Percentiles rank a stretch among this genome's conserved stretches.
Evolutionary conservation across 2,113 vertebrate species (phyloP).

Genomic region (Campylomormyrus tamandua): DNA sequence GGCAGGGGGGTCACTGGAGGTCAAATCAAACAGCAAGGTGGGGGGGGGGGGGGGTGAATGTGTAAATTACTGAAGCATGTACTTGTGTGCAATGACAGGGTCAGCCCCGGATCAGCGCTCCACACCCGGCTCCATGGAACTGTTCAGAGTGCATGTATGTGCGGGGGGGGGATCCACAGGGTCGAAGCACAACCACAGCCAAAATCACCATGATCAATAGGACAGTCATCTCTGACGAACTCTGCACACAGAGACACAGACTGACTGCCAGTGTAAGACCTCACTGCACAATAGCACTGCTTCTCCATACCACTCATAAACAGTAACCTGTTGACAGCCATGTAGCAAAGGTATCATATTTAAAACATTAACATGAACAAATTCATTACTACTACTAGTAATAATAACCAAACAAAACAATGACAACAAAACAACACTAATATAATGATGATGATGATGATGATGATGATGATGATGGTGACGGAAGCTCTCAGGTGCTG

Average conservation of each 20-base stretch:
- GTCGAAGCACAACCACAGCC: background rate
- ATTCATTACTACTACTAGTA: background rate
- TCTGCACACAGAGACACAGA: background rate
- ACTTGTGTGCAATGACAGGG: background rate
- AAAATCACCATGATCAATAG: background rate
- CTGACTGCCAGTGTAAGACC: background rate
- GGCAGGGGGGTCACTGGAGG: background rate
- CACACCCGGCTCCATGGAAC: background rate
- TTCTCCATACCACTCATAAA: background rate
- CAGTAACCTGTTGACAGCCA: background rate
- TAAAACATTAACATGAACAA: background rate
- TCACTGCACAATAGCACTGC: background rate
- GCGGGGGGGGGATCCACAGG: background rate
- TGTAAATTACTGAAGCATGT: background rate
- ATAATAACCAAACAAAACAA: background rate
- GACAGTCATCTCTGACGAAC: background rate
- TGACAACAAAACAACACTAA: background rate
- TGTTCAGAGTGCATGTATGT: background rate
- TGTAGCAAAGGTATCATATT: background rate
- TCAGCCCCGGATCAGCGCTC: background rate
- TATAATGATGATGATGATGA: background rate
- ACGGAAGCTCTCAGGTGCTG: background rate
- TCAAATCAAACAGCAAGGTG: background rate
- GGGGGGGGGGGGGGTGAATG: background rate
- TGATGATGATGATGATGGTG: background rate